These are phyloP conservation scores for Machimus atricapillus DNA, from an alignment of 2,888 invertebrate species.

Conservation along the genomic window DNA sequence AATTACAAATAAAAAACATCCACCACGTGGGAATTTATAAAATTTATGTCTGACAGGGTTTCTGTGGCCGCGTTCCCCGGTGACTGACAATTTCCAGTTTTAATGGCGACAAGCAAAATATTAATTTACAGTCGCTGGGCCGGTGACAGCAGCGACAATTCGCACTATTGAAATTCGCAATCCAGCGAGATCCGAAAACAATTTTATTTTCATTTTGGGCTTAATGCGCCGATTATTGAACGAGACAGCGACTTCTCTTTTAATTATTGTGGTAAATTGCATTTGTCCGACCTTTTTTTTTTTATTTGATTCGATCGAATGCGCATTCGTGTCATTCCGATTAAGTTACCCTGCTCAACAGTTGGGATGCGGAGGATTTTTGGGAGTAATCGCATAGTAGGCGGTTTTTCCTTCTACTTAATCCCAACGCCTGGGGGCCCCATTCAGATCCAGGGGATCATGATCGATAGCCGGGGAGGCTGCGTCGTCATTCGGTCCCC, in stretches of 20 bases:
- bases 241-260: not conserved
- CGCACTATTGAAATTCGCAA: not conserved
- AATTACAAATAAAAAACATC: not conserved
- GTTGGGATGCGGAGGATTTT: not conserved
- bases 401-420: not conserved
- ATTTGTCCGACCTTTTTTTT: not conserved
- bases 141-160: not conserved
- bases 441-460: not conserved
- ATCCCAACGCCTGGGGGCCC: not conserved
- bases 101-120: not conserved
- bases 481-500: not conserved
- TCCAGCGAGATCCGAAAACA: not conserved
- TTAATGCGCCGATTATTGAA: not conserved
- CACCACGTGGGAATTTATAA: not conserved
- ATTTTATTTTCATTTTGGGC: not conserved
- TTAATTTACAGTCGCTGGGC: not conserved
- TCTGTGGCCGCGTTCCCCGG: not conserved
- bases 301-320: not conserved
- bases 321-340: not conserved
- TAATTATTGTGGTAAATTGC: not conserved
- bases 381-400: not conserved
- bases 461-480: not conserved
- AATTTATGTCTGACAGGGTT: not conserved
- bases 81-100: not conserved
- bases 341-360: not conserved